Base-by-base conservation (phyloP, 2,113 vertebrate species). In the Thunnus thynnus region DNA sequence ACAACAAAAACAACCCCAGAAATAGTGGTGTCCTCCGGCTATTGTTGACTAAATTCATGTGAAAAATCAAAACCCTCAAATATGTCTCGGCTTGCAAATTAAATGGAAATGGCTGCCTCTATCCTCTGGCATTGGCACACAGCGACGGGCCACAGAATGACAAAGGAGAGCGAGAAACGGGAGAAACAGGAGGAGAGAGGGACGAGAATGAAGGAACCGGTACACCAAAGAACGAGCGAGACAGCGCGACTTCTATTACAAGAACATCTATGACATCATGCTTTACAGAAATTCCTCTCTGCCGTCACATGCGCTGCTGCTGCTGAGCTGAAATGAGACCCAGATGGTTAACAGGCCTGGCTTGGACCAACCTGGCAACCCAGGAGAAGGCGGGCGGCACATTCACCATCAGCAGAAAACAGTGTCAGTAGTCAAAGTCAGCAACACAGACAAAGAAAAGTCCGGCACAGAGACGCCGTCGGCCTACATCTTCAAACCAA, bases 261-360 rank as follows among this genome's bases (percentile, higher is more conserved):
- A 82, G 74, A 77, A 81, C 22, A 71, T 84, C 76, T 73, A 83
- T 94, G 91, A 94, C 89, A 80, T 94, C 91, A 93, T 87, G 64
- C 82, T 86, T 75, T 79, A 57, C 64, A 83, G 58, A 81, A 83
- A 91, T 92, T 89, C 84, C 74, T 91, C 82, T 92, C 78, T 77
- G 68, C 79, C 50, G 85, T 85, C 91, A 86, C 78, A 78, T 73
- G 84, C 77, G 81, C 72, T 64, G 55, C 78, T 82, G 63, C 55
- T 51, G 78, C 85, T 58, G 76, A 81, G 79, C 73, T 73, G 57
- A 90, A 89, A 91, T 84, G 78, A 92, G 86, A 94, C 80, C 89
- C 92, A 95, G 92, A 95, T 93, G 94, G 84, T 72, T 84, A 74
- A 46, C 72, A 76, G 79, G 84, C 68, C 82, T 22, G 61, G 57